Conservation (phyloP, 1,140 invertebrate species). For the Papilio dardanus region DNA sequence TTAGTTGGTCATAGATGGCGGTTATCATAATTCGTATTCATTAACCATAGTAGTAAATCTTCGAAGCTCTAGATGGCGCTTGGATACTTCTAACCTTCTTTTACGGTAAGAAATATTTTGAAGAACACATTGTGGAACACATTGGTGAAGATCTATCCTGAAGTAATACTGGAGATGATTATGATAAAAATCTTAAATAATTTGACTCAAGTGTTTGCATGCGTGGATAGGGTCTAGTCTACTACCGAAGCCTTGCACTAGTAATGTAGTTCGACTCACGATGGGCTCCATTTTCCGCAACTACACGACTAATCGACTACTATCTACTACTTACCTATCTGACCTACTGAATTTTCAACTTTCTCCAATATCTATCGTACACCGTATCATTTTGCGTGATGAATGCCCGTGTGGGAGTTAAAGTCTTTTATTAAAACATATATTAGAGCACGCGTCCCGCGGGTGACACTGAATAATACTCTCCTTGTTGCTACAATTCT, state of each 20-base stretch:
- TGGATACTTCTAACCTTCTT: not conserved
- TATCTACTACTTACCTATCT: too few relatives aligned
- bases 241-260: too few relatives aligned
- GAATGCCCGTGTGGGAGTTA: conserved; percentile 69
- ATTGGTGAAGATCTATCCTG: too few relatives aligned
- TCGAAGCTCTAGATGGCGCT: not conserved
- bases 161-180: too few relatives aligned
- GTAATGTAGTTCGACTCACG: too few relatives aligned
- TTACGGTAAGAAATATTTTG: not conserved
- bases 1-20: not conserved
- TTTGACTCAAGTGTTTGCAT: too few relatives aligned
- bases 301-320: too few relatives aligned
- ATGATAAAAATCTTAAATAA: too few relatives aligned
- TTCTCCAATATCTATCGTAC: conserved; percentile 70
- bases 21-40: not conserved
- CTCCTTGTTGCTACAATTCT: conserved; percentile 77
- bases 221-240: too few relatives aligned
- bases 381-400: conserved; percentile 64
- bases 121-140: not conserved
- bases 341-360: conserved; percentile 52
- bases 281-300: too few relatives aligned
- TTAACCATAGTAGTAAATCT: not conserved
- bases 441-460: conserved; percentile 76
- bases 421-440: conserved; percentile 82
- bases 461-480: conserved; percentile 79